These are phyloP conservation scores for Diplosoma virens DNA, from an alignment of 23 tunicate species.

Conservation along the genomic window DNA sequence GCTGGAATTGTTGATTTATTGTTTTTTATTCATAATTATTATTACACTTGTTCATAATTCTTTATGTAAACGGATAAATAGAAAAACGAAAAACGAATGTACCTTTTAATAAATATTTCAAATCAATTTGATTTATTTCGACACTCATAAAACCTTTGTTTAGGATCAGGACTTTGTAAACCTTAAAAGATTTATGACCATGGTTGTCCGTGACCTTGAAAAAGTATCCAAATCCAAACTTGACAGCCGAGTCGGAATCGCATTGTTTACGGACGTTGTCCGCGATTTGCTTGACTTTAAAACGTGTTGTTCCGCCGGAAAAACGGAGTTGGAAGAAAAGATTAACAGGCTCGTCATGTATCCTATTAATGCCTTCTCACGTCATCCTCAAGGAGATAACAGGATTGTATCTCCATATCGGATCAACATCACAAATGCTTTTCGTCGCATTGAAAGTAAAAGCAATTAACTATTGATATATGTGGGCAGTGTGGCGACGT, in stretches of 20 bases:
- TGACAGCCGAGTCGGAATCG: constrained; percentile 36
- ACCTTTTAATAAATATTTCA: no score
- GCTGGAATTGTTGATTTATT: no score
- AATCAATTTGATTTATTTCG: no score
- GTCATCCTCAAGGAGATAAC: constrained; percentile 41
- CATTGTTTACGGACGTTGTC: constrained; percentile 48
- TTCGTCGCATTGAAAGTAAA: constrained; percentile 44
- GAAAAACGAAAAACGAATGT: no score
- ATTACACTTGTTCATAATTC: no score
- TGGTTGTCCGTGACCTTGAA: neutral
- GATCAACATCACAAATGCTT: constrained; percentile 45
- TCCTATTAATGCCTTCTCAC: neutral
- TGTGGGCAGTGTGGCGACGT: neutral
- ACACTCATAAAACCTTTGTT: no score
- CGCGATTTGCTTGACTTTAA: constrained; percentile 34
- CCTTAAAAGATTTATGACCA: constrained; percentile 39
- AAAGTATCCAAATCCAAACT: neutral
- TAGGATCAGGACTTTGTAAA: constrained; percentile 50
- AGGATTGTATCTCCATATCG: constrained; percentile 48
- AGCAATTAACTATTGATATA: neutral
- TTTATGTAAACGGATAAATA: no score
- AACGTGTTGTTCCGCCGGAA: constrained; percentile 43
- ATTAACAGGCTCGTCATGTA: constrained; percentile 26
- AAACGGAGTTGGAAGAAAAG: constrained; percentile 11
- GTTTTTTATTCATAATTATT: no score